phyloP scores from a whole-genome alignment of 64 coral and sea anemone species.

The Trachythela sp. region DNA sequence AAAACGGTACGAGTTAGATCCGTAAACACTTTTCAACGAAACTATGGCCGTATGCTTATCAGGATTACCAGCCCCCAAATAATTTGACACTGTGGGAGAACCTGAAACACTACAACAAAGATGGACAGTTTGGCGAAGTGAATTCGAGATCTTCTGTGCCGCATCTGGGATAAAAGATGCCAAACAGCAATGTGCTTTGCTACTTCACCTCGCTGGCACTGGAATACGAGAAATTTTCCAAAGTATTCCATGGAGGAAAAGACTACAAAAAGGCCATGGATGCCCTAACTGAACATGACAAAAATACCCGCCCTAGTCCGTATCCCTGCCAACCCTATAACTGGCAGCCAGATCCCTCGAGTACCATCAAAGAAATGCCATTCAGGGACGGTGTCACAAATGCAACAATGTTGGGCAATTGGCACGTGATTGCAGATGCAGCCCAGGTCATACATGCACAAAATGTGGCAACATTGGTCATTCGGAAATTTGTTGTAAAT shows the following conservation, averaged over 20 bases:
- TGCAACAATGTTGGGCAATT: constrained; percentile 36
- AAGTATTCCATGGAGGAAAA: neutral
- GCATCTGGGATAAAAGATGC: constrained; percentile 27
- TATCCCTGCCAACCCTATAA: no score
- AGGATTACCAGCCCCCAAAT: constrained; percentile 18
- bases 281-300: neutral
- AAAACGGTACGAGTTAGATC: no score
- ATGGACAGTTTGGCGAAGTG: constrained; percentile 18
- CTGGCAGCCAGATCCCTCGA: no score
- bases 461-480: constrained; percentile 37
- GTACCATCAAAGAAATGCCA: constrained; percentile 19
- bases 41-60: constrained; percentile 31
- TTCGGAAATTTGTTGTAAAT: constrained; percentile 33
- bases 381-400: constrained; percentile 28
- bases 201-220: constrained; percentile 47
- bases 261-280: neutral
- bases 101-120: constrained; percentile 21
- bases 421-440: constrained; percentile 46
- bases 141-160: constrained; percentile 32
- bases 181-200: constrained; percentile 40
- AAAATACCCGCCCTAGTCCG: no score
- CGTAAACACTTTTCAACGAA: no score
- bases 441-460: constrained; percentile 29
- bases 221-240: constrained; percentile 39
- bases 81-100: constrained; percentile 27